Percentiles rank a stretch among this genome's conserved stretches.
These are phyloP conservation scores for Drosophila kohkoa DNA, from an alignment of 1,140 invertebrate species.

Conservation along the genomic window DNA sequence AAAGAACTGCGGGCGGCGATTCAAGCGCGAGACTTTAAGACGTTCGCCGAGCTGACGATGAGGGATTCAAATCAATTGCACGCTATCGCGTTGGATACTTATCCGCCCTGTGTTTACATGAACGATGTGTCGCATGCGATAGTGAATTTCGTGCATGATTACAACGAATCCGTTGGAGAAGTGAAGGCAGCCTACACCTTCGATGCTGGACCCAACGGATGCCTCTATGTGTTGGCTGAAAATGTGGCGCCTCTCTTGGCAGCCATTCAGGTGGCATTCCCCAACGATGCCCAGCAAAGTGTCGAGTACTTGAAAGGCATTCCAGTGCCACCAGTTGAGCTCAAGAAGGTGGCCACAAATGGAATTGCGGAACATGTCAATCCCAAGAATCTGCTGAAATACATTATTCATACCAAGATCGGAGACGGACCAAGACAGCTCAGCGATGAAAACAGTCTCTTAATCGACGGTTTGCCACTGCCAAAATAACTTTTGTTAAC, in stretches of 20 bases:
- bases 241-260: slow-evolving; percentile 89
- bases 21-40: slow-evolving; percentile 91
- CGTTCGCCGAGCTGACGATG: slow-evolving; percentile 98
- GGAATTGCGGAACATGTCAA: slow-evolving; percentile 21
- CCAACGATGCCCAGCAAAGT: slow-evolving; percentile 85
- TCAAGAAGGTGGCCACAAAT: slow-evolving; percentile 16
- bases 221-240: slow-evolving; percentile 93
- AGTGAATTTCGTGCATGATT: slow-evolving; percentile 92
- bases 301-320: slow-evolving; percentile 88
- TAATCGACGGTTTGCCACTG: slow-evolving; percentile 86
- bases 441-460: slow-evolving; percentile 86
- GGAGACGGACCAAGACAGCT: slow-evolving; percentile 89
- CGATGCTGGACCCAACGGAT: slow-evolving; percentile 99
- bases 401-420: slow-evolving; percentile 93
- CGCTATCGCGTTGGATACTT: slow-evolving; percentile 97
- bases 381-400: slow-evolving; percentile 89
- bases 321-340: slow-evolving; percentile 45
- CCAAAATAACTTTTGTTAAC: slow-evolving; percentile 22
- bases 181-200: slow-evolving; percentile 96
- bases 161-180: slow-evolving; percentile 88
- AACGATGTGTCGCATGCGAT: slow-evolving; percentile 94
- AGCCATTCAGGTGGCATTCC: slow-evolving; percentile 90
- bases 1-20: slow-evolving; percentile 89
- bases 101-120: slow-evolving; percentile 97
- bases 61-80: slow-evolving; percentile 99